phyloP scores from a whole-genome alignment of 2,888 invertebrate genomes.

The Apantesis nais region DNA sequence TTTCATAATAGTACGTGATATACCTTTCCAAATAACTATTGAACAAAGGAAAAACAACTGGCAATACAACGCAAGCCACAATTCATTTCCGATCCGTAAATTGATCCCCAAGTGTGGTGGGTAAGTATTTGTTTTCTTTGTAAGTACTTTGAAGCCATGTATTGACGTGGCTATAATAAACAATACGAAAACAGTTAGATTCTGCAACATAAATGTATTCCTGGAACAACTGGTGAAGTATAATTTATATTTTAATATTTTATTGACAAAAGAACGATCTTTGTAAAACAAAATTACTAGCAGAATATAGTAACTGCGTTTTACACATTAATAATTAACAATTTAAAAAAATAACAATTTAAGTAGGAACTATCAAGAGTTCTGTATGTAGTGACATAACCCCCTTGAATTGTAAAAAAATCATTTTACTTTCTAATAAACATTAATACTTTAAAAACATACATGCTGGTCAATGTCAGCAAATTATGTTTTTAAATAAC shows the following conservation, averaged over 20 bases:
- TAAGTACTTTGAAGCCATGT: neutral
- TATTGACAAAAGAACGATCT: neutral
- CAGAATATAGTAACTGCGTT: neutral
- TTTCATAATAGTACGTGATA: slow-evolving; percentile 34
- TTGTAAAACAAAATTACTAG: neutral
- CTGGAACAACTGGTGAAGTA: neutral
- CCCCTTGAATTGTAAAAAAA: too few relatives aligned
- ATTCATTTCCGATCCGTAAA: slow-evolving; percentile 26
- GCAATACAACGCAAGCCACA: slow-evolving; percentile 28
- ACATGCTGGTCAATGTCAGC: too few relatives aligned
- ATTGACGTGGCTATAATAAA: neutral
- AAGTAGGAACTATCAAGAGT: too few relatives aligned
- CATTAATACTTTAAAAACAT: too few relatives aligned
- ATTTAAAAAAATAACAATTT: too few relatives aligned
- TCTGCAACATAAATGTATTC: neutral
- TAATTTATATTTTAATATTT: neutral
- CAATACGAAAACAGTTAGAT: neutral
- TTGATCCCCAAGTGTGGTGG: slow-evolving; percentile 8
- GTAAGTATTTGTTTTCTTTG: neutral
- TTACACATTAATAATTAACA: too few relatives aligned
- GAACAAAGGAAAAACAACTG: slow-evolving; percentile 18
- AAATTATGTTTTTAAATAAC: too few relatives aligned
- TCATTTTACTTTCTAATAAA: too few relatives aligned
- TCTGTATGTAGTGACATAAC: too few relatives aligned
- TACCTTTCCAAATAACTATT: neutral